A percentile compares a stretch with the other conserved stretches of the same genome.
Evolutionary conservation across 2,113 vertebrate genomes (phyloP).

Genomic region (Crotophaga sulcirostris): DNA sequence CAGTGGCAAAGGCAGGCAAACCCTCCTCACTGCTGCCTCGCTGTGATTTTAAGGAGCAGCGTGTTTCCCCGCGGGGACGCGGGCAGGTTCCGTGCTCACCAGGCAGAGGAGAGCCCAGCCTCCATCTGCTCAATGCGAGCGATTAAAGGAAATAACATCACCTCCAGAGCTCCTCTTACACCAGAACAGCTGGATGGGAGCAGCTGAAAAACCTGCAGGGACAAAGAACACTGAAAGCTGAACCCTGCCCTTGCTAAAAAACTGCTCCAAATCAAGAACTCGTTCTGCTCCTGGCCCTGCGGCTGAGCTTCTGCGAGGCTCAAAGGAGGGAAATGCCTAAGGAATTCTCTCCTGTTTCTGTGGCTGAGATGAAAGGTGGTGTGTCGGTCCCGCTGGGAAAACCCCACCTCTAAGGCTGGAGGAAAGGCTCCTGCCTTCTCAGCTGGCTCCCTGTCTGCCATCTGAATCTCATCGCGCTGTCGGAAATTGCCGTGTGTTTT

Average conservation of each 20-base stretch:
- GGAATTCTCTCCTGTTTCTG: not conserved
- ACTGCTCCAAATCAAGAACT: not conserved
- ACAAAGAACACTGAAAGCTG: not conserved
- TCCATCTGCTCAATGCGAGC: not conserved
- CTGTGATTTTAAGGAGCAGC: not conserved
- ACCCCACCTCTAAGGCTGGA: not conserved
- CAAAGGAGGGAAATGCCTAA: not conserved
- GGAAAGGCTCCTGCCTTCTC: not conserved
- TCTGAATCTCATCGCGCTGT: not conserved
- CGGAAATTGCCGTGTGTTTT: not conserved
- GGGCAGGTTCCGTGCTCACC: fast-evolving
- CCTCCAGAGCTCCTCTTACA: not conserved
- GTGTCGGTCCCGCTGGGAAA: not conserved
- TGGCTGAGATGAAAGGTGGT: constrained; percentile 32
- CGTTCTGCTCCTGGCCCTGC: fast-evolving
- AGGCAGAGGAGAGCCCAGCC: not conserved
- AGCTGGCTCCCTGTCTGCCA: not conserved
- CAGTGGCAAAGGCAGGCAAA: not conserved
- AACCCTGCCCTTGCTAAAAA: not conserved
- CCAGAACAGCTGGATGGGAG: not conserved
- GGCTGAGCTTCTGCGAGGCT: not conserved
- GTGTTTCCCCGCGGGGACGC: not conserved
- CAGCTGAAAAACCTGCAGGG: not conserved
- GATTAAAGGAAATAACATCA: not conserved
- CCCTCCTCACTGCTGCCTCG: not conserved